These are phyloP conservation scores for Brachyalestes nurse DNA, from an alignment of 2,797 vertebrate species.

Conservation along the genomic window DNA sequence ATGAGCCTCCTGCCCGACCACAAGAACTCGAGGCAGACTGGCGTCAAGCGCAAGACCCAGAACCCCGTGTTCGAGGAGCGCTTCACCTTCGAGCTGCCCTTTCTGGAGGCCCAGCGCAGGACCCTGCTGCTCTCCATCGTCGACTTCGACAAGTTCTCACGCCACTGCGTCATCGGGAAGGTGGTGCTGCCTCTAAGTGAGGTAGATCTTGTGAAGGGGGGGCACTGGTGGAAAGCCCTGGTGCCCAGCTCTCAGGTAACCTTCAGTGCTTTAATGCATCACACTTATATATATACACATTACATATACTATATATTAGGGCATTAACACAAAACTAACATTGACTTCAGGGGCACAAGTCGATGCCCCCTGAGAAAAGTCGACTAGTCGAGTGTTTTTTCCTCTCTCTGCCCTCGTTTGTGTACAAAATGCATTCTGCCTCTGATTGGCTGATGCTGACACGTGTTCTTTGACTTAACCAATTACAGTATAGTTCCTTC, in stretches of 20 bases:
- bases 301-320: no score
- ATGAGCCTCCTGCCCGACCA: slow-evolving; percentile 89
- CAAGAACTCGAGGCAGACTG: slow-evolving; percentile 91
- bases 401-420: no score
- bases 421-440: no score
- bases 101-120: slow-evolving; percentile 88
- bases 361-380: no score
- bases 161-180: slow-evolving; percentile 89
- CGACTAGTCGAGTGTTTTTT: no score
- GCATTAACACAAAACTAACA: no score
- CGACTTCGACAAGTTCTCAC: slow-evolving; percentile 91
- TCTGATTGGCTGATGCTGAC: no score
- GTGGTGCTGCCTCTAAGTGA: slow-evolving; percentile 84
- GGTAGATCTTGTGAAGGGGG: slow-evolving; percentile 90
- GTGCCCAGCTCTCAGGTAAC: slow-evolving; percentile 89
- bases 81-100: slow-evolving; percentile 89
- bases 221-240: slow-evolving; percentile 93
- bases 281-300: no score
- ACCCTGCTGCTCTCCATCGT: slow-evolving; percentile 87
- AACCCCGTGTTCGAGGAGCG: slow-evolving; percentile 89
- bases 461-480: no score
- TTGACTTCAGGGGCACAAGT: no score
- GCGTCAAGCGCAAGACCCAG: slow-evolving; percentile 91
- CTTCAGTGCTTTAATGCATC: no score
- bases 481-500: no score